Conservation (phyloP, 2,113 vertebrate genomes). For the Oceanodroma tethys region DNA sequence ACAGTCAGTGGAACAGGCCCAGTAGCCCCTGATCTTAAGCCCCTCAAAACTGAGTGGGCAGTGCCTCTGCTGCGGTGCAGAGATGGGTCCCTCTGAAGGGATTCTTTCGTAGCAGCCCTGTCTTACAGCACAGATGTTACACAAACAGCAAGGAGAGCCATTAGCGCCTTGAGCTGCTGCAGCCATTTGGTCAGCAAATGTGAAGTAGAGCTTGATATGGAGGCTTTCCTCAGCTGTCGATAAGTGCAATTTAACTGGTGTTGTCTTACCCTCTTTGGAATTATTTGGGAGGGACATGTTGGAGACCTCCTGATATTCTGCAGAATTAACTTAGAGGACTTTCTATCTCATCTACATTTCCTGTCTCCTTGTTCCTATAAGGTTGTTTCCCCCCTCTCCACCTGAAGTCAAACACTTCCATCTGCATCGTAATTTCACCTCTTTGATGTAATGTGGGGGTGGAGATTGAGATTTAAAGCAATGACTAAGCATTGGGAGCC, state of each 20-base stretch:
- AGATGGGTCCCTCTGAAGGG: neutral
- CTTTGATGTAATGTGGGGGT: slow-evolving; percentile 23
- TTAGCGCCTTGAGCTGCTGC: neutral
- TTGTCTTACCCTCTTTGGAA: neutral
- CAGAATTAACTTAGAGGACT: neutral
- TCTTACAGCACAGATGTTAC: neutral
- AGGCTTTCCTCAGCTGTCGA: neutral
- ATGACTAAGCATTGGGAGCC: slow-evolving; percentile 15
- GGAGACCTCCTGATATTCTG: neutral
- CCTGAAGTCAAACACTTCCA: neutral
- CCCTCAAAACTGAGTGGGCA: neutral
- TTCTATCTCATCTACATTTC: neutral
- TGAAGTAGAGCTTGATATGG: neutral
- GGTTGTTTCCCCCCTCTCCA: neutral
- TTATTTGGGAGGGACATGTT: neutral
- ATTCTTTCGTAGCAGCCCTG: neutral
- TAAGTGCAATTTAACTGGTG: neutral
- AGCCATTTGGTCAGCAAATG: neutral
- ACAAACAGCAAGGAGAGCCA: neutral
- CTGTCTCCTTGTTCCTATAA: neutral
- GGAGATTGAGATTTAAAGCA: neutral
- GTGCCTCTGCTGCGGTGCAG: neutral
- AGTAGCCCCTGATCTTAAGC: neutral
- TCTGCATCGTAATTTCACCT: slow-evolving; percentile 1
- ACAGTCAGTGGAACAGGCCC: rapidly evolving